A percentile compares a stretch with the other conserved stretches of the same genome.
Evolutionary conservation across 2,888 invertebrate genomes (phyloP).

Genomic region (Tuberolachnus salignus): DNA sequence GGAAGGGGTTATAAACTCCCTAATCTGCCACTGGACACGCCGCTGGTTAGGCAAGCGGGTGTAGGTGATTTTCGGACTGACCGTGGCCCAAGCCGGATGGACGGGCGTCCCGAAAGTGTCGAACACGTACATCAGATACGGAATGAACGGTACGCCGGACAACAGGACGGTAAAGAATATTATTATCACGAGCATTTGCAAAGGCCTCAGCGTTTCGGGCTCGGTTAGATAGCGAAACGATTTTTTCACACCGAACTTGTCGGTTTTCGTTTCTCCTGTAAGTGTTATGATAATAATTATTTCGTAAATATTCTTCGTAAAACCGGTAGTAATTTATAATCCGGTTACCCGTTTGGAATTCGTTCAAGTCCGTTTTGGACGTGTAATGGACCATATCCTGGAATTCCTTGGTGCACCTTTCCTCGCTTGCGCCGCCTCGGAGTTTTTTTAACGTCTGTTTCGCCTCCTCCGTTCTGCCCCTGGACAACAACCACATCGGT

Average conservation of each 20-base stretch:
- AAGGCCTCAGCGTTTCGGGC: conserved; percentile 34
- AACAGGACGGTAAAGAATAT: conserved; percentile 26
- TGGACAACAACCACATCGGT: conserved; percentile 42
- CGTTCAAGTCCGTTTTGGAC: neutral
- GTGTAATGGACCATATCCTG: conserved; percentile 37
- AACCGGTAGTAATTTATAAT: neutral
- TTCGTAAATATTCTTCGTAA: too few species aligned
- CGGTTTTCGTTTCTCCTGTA: neutral
- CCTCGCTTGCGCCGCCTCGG: conserved; percentile 21
- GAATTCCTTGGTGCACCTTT: conserved; percentile 4
- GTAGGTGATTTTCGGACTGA: too few species aligned
- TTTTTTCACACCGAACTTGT: neutral
- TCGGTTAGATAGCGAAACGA: neutral
- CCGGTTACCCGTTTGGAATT: neutral
- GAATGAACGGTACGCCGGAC: conserved; percentile 36
- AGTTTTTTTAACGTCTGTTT: neutral
- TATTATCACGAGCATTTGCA: conserved; percentile 3
- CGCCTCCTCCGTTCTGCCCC: conserved; percentile 9
- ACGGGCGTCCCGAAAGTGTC: conserved; percentile 9
- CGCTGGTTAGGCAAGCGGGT: too few species aligned
- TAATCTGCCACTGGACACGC: too few species aligned
- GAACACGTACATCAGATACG: conserved; percentile 34
- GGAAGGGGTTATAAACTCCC: too few species aligned
- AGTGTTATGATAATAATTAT: too few species aligned
- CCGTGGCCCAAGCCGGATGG: conserved; percentile 40